Evolutionary conservation across 2,113 vertebrate genomes (phyloP).

Genomic region (Xenopus laevis): DNA sequence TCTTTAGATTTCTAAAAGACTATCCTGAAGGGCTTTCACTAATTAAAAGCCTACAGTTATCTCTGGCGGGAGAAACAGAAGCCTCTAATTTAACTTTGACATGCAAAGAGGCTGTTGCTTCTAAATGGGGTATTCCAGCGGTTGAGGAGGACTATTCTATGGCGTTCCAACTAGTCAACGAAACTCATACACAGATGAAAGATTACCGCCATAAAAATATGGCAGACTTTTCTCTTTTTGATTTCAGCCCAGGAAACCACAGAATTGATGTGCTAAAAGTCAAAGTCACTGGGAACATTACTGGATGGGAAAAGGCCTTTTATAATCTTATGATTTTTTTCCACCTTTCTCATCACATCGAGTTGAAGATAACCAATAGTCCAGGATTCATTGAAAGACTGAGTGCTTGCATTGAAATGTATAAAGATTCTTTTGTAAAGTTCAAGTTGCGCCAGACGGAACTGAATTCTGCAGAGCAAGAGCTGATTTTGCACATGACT

Average conservation of each 20-base stretch:
- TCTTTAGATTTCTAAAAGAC: slow-evolving; percentile 16
- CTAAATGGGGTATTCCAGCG: slow-evolving; percentile 17
- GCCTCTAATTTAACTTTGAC: background rate
- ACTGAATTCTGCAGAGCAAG: slow-evolving; percentile 40
- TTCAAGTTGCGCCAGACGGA: background rate
- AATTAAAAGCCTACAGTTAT: slow-evolving; percentile 5
- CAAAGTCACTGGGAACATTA: background rate
- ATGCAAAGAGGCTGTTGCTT: background rate
- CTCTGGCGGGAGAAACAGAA: background rate
- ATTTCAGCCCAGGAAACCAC: background rate
- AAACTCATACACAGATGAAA: background rate
- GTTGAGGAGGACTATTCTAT: slow-evolving; percentile 34
- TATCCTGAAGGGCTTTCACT: slow-evolving; percentile 40
- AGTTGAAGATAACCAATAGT: slow-evolving; percentile 21
- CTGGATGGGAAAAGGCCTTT: slow-evolving; percentile 25
- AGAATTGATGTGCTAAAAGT: slow-evolving; percentile 35
- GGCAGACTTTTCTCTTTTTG: background rate
- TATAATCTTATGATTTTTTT: slow-evolving; percentile 37
- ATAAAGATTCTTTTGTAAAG: slow-evolving; percentile 42
- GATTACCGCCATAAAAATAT: background rate
- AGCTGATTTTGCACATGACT: slow-evolving; percentile 48
- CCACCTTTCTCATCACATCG: slow-evolving; percentile 35
- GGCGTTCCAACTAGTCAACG: slow-evolving; percentile 1
- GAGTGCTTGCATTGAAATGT: slow-evolving; percentile 42
- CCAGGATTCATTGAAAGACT: slow-evolving; percentile 45